Evolutionary conservation across 2,797 vertebrate species (phyloP).

Genomic region (Lycodopsis pacificus): DNA sequence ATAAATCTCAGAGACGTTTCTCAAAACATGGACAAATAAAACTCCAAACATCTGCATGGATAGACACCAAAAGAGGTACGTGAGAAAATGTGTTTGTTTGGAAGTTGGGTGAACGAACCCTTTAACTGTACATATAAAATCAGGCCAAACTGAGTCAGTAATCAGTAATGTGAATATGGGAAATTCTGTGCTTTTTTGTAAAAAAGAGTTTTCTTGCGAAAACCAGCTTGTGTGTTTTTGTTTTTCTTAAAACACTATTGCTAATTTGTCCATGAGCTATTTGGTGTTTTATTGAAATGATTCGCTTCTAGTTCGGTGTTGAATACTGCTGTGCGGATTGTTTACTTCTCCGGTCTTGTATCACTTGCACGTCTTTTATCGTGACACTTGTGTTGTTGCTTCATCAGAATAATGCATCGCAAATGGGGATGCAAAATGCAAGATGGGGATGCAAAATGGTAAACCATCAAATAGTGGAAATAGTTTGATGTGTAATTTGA

Average conservation of each 20-base stretch:
- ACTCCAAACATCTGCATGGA: not conserved
- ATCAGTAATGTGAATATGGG: not conserved
- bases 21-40: not conserved
- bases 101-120: not conserved
- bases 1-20: not conserved
- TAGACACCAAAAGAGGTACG: not conserved
- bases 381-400: not conserved
- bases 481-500: not conserved
- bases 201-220: not conserved
- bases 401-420: not conserved
- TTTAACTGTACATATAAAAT: not conserved
- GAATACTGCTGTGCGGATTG: not conserved
- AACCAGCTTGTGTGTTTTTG: not conserved
- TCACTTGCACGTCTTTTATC: not conserved
- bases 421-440: not conserved
- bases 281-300: not conserved
- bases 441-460: conserved; percentile 18
- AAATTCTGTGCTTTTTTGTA: not conserved
- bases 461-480: not conserved
- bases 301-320: not conserved
- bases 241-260: not conserved
- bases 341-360: not conserved
- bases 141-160: not conserved
- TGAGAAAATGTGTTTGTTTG: not conserved
- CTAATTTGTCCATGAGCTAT: not conserved